A percentile compares a stretch with the other conserved stretches of the same genome.
Conservation (phyloP, 2,888 invertebrate species). For the Anthophora plumipes region DNA sequence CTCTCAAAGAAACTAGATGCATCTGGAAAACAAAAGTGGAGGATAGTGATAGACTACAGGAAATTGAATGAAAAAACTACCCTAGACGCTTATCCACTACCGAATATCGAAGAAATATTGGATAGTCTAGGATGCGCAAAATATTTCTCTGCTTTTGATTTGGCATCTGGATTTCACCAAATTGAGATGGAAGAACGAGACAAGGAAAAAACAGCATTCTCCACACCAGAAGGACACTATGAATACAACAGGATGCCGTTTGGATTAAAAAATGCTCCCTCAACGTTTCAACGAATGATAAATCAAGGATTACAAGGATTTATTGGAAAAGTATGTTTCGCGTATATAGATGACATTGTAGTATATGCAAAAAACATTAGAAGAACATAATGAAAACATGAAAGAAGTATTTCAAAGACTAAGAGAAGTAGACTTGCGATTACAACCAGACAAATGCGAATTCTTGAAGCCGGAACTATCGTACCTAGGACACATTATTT, state of each 20-base stretch:
- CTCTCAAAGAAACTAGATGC: too few relatives aligned
- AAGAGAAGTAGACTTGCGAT: too few relatives aligned
- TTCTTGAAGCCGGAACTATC: too few relatives aligned
- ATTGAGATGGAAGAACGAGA: neutral
- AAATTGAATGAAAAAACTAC: too few relatives aligned
- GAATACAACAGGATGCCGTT: neutral
- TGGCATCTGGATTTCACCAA: neutral
- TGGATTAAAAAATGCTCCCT: neutral
- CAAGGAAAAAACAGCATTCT: neutral
- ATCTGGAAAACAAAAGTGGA: too few relatives aligned
- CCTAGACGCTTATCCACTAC: too few relatives aligned
- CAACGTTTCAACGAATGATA: neutral
- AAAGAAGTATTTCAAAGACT: too few relatives aligned
- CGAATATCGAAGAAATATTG: neutral
- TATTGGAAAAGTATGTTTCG: neutral
- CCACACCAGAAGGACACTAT: neutral
- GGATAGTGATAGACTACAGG: too few relatives aligned
- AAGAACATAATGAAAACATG: too few relatives aligned
- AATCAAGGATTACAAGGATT: neutral
- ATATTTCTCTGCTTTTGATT: neutral
- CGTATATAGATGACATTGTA: neutral
- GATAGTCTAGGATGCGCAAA: neutral
- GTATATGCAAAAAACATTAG: neutral
- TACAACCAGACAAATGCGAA: too few relatives aligned
- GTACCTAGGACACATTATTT: too few relatives aligned